Evolutionary conservation across 2,113 vertebrate genomes (phyloP), one percentile per base, ranked within the genome.

Genomic region (Thamnophis sirtalis): DNA sequence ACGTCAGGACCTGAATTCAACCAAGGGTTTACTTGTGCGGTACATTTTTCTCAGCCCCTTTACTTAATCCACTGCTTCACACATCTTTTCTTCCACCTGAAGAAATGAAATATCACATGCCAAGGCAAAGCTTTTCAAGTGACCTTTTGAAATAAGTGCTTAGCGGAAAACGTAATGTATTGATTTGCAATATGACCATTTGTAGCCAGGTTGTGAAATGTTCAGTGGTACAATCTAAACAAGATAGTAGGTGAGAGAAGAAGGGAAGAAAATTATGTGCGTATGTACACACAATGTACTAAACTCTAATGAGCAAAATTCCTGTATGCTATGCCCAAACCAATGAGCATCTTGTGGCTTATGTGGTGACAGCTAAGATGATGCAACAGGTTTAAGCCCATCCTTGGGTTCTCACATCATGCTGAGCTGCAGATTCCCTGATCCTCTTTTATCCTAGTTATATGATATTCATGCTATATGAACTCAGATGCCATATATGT

Each of bases 121-220:
- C 0, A 0, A 56, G 90, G 89, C 48, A 0, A 28, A 94, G 43
- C 68, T 58, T 93, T 93, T 89, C 91, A 92, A 89, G 88, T 9
- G 85, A 84, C 73, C 4, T 94, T 94, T 94, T 94, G 85, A 87
- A 92, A 86, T 89, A 73, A 94, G 55, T 90, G 87, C 93, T 88
- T 86, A 90, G 53, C 48, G 89, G 89, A 92, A 95, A 95, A 89
- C 54, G 55, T 92, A 92, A 60, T 73, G 85, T 53, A 17, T 90
- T 94, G 48, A 90, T 91, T 2, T 88, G 13, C 86, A 19, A 38
- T 54, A 88, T 91, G 54, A 54, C 50, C 91, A 3, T 50, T 54
- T 92, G 53, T 21, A 92, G n/a, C 50, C 13, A 86, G 55, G 10
- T 49, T 91, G 19, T 4, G 6, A 7, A 21, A 33, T 6, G 17